Percentiles rank a stretch among this genome's conserved stretches.
These are phyloP conservation scores for Arctocebus calabarensis DNA, from an alignment of 2,797 vertebrate genomes.

Conservation along the genomic window DNA sequence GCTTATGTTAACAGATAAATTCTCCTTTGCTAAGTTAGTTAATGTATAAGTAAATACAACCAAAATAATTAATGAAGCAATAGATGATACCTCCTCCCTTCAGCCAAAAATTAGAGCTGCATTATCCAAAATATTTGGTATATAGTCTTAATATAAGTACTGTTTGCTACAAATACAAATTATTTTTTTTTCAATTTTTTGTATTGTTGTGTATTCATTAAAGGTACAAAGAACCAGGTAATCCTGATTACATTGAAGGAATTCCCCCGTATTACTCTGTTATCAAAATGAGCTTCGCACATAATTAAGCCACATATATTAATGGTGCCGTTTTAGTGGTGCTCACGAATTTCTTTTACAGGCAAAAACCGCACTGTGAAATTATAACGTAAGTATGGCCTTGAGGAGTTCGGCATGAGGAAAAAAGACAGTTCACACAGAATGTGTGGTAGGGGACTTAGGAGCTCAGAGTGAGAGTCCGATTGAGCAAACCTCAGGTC, in stretches of 20 bases:
- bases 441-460: no score
- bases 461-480: no score
- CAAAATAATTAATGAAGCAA: neutral
- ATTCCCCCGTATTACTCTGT: neutral
- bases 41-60: neutral
- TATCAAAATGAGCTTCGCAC: neutral
- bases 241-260: no score
- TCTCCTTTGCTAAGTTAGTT: neutral
- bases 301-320: neutral
- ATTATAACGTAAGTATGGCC: neutral
- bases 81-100: neutral
- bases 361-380: neutral
- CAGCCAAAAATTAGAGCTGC: neutral
- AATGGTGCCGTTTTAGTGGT: neutral
- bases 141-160: neutral
- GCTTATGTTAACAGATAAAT: neutral
- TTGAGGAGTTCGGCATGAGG: no score
- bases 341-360: neutral
- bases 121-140: neutral
- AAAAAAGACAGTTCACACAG: no score
- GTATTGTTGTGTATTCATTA: neutral
- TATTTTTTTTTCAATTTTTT: neutral
- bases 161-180: neutral
- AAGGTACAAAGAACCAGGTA: no score
- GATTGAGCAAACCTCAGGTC: no score